Conservation (phyloP, 2,113 vertebrate genomes). For the Colinus virginianus region DNA sequence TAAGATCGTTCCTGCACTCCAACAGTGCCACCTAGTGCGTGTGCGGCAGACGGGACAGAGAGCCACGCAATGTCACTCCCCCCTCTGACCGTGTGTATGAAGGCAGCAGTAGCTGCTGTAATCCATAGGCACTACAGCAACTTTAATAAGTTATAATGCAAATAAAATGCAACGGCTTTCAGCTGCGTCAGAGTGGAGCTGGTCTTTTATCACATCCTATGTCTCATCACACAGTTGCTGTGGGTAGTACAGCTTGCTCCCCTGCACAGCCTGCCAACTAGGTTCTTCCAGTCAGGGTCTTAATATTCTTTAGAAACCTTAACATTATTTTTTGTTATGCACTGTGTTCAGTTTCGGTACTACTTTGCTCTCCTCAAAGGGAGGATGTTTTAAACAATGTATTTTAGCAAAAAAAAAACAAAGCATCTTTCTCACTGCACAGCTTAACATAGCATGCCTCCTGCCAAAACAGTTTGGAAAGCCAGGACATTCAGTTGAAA, state of each 20-base stretch:
- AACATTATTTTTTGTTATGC: background rate
- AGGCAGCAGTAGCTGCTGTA: background rate
- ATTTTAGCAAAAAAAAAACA: background rate
- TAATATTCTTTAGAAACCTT: rapidly evolving
- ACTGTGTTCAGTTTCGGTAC: background rate
- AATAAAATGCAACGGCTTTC: background rate
- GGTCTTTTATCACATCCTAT: background rate
- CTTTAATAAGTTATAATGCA: background rate
- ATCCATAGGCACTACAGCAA: background rate
- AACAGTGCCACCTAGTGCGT: constrained; percentile 78
- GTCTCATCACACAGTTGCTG: background rate
- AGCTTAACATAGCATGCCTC: background rate
- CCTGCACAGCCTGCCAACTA: rapidly evolving
- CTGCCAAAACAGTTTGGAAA: background rate
- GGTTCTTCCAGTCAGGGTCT: rapidly evolving
- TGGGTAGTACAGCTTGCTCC: background rate
- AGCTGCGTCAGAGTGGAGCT: background rate
- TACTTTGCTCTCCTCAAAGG: background rate
- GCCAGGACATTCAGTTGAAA: rapidly evolving
- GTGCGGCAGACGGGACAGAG: background rate
- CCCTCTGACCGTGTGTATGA: background rate
- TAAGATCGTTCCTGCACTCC: constrained; percentile 67
- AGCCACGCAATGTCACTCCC: background rate
- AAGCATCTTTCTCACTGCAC: background rate
- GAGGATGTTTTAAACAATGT: rapidly evolving